Evolutionary conservation across 2,888 invertebrate genomes (phyloP), one percentile per base, ranked within the genome.

Genomic region (Empis stercorea): DNA sequence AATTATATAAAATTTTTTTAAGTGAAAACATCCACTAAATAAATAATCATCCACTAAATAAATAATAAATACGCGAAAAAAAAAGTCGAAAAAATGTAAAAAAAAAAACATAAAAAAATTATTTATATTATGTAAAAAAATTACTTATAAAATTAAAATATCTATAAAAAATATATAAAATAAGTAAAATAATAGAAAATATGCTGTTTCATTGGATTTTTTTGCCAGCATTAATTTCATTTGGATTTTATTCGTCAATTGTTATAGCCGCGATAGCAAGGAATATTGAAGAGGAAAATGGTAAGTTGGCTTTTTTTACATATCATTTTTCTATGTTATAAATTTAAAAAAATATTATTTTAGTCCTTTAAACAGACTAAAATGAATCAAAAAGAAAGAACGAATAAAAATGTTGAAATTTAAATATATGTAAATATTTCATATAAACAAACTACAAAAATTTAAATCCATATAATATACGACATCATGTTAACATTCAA

Each of bases 221-320:
- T 47, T 45, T 54, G 40, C 43, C 9, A 40, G 27, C 54, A 27
- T 44, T 55, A n/a, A 48, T 51, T 46, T 51, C 50, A 44, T 54
- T 54, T 45, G 49, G 47, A 50, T 47, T 45, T 45, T 47, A 45
- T 45, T 30, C 43, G 41, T 34, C 41, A 20, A 49, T 51, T 49
- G 34, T 49, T 49, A 43, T 57, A 34, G 36, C 49, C 16, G 57
- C 63, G 48, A 64, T 67, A 60, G 64, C 64, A 46, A 63, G 66
- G 49, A 66, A 66, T 56, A 67, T 67, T 43, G 66, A 66, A 49
- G 67, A 67, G 51, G 66, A 66, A 56, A 67, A 67, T 50, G 66
- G 66, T 66, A 56, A 67, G 66, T 64, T 42, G n/a, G n/a, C 37
- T 43, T 13, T 40, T 32, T 20, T 27, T 27, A 6, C 23, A 27